A percentile compares a stretch with the other conserved stretches of the same genome.
These are phyloP conservation scores for Campylomormyrus numenius DNA, from an alignment of 2,113 vertebrate genomes.

Conservation along the genomic window DNA sequence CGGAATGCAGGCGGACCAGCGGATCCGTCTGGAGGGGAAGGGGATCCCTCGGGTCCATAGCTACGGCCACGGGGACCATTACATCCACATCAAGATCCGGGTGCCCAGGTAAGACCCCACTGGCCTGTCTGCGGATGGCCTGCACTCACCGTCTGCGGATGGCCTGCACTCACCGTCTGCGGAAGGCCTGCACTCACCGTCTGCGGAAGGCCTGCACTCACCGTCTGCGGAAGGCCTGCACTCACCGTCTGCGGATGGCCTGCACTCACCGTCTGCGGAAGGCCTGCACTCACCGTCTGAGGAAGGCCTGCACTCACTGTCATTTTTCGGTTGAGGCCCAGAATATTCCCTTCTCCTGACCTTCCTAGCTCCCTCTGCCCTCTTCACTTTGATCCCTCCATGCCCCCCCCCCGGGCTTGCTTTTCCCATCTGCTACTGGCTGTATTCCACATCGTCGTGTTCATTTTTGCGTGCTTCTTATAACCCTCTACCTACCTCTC, in stretches of 20 bases:
- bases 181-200: not conserved
- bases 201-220: too few species aligned
- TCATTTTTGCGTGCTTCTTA: not conserved
- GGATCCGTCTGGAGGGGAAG: conserved; percentile 79
- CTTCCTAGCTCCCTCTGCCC: not conserved
- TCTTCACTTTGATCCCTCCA: not conserved
- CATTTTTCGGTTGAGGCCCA: not conserved
- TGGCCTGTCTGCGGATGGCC: not conserved
- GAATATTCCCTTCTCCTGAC: not conserved
- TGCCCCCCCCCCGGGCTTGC: not conserved
- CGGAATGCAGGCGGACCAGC: conserved; percentile 83
- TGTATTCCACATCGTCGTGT: not conserved
- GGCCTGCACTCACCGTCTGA: too few species aligned
- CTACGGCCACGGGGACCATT: conserved; percentile 89
- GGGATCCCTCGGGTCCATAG: conserved; percentile 86
- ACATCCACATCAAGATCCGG: conserved; percentile 86
- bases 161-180: too few species aligned
- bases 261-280: too few species aligned
- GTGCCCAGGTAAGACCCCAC: conserved; percentile 77
- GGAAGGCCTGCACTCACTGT: too few species aligned
- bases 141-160: too few species aligned
- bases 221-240: not conserved
- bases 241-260: not conserved
- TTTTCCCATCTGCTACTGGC: not conserved
- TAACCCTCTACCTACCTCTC: not conserved